Evolutionary conservation across 2,113 vertebrate species (phyloP).

Genomic region (Oryctolagus cuniculus): mOryCun1.1 NC_091436.1:155303501-155304000

Average conservation of each 20-base stretch:
- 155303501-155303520: background rate
- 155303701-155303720: background rate
- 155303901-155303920: too few species aligned
- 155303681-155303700: background rate
- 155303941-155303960: too few species aligned
- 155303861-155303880: background rate
- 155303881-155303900: too few species aligned
- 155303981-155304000: too few species aligned
- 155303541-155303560: background rate
- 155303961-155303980: too few species aligned
- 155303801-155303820: background rate
- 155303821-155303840: rapidly evolving
- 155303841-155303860: background rate
- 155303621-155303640: background rate
- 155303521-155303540: background rate
- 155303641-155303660: background rate
- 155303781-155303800: background rate
- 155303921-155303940: too few species aligned
- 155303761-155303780: background rate
- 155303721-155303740: background rate
- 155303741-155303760: background rate
- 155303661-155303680: background rate
- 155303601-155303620: background rate
- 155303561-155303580: background rate
- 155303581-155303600: background rate